Conservation (phyloP, 1,140 invertebrate species). For the Aphis craccivora region DNA sequence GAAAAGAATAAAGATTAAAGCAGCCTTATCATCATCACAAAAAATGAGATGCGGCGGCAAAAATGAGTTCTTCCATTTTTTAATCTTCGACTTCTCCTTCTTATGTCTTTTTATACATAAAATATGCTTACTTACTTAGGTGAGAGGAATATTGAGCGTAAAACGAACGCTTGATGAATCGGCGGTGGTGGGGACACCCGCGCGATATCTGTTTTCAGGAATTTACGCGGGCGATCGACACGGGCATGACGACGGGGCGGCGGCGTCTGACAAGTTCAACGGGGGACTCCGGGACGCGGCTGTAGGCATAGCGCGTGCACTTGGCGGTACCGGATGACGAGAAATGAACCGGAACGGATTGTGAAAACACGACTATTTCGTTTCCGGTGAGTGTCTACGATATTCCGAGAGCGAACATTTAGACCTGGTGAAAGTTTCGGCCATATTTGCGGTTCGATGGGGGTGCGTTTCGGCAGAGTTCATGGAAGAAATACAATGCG, state of each 20-base stretch:
- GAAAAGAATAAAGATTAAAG: slow-evolving; percentile 11
- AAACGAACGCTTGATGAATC: neutral
- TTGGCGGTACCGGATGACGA: neutral
- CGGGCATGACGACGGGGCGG: neutral
- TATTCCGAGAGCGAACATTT: neutral
- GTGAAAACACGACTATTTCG: neutral
- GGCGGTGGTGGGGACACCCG: neutral
- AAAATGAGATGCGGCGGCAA: neutral
- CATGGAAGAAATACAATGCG: neutral
- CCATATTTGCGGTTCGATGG: neutral
- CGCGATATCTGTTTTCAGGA: neutral
- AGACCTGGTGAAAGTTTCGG: neutral
- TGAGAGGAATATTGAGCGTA: neutral
- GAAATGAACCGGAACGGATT: neutral
- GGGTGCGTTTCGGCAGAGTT: neutral
- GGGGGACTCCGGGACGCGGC: neutral
- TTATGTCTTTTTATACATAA: neutral
- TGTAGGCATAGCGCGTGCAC: neutral
- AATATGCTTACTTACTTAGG: neutral
- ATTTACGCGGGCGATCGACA: slow-evolving; percentile 34
- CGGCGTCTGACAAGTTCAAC: neutral
- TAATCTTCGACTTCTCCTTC: neutral
- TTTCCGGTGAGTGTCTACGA: neutral
- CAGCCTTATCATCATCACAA: neutral
- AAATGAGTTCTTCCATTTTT: neutral